Evolutionary conservation across 1,140 invertebrate genomes (phyloP).

Genomic region (Hermetia illucens): DNA sequence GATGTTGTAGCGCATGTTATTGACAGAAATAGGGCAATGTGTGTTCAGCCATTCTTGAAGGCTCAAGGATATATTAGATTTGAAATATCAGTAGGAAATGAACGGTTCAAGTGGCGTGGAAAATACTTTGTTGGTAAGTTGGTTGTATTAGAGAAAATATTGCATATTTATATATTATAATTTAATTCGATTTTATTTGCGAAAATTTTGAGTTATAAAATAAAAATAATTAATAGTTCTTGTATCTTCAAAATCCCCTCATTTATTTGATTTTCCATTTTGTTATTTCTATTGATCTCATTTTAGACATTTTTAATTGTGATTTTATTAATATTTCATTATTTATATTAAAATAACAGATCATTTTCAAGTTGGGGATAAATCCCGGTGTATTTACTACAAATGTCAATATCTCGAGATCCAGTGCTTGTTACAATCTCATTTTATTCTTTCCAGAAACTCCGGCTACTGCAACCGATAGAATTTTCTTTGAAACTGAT

Average conservation of each 20-base stretch:
- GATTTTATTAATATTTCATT: constrained; percentile 5
- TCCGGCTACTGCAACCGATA: constrained; percentile 66
- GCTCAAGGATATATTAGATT: constrained; percentile 85
- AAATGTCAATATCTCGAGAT: no score
- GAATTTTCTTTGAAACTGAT: constrained; percentile 64
- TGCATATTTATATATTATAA: no score
- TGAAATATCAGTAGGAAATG: constrained; percentile 70
- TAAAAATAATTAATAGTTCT: no score
- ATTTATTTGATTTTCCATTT: not conserved
- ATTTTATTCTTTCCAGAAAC: constrained; percentile 47
- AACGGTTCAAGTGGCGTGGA: constrained; percentile 79
- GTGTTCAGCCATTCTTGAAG: constrained; percentile 75
- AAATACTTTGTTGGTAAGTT: constrained; percentile 77
- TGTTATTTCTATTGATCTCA: constrained; percentile 1
- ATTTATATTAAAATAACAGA: no score
- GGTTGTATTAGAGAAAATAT: constrained; percentile 2
- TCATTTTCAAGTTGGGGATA: no score
- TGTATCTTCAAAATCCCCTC: not conserved
- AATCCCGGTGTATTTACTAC: no score
- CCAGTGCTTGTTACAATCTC: not conserved
- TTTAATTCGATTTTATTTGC: no score
- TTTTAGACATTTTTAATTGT: constrained; percentile 1
- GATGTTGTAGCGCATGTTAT: constrained; percentile 58
- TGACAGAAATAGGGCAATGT: constrained; percentile 69
- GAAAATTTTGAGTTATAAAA: no score